A percentile compares a stretch with the other conserved stretches of the same genome.
These are phyloP conservation scores for Dendroctonus ponderosae DNA, from an alignment of 1,140 invertebrate genomes.

Conservation along the genomic window DNA sequence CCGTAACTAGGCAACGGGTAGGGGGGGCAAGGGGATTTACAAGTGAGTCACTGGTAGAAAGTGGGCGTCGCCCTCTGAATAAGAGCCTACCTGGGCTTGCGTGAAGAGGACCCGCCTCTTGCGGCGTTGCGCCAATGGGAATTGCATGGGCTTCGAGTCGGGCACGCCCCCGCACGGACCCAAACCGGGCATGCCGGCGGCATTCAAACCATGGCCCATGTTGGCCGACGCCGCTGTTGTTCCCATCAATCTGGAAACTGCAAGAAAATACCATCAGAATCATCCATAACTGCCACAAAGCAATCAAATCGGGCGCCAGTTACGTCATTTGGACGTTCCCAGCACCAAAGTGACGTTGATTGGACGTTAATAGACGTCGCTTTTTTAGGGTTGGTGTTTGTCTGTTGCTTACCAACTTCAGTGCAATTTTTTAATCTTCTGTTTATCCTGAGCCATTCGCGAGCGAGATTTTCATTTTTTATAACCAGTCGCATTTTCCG, in stretches of 20 bases:
- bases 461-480: no score
- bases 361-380: no score
- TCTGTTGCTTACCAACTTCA: no score
- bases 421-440: no score
- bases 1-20: slow-evolving; percentile 16
- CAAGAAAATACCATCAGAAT: slow-evolving; percentile 50
- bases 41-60: slow-evolving; percentile 9
- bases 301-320: no score
- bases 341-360: no score
- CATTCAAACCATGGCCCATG: slow-evolving; percentile 84
- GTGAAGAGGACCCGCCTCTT: slow-evolving; percentile 97
- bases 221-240: slow-evolving; percentile 69
- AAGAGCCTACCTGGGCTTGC: slow-evolving; percentile 83
- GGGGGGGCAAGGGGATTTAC: slow-evolving; percentile 20
- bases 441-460: no score
- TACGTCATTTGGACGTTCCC: no score
- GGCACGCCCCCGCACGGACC: slow-evolving; percentile 69
- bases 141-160: slow-evolving; percentile 87
- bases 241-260: slow-evolving; percentile 88
- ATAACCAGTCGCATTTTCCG: no score
- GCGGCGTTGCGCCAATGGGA: slow-evolving; percentile 83
- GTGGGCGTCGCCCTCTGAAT: slow-evolving; percentile 5
- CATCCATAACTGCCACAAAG: no score
- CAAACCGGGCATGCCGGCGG: slow-evolving; percentile 75
- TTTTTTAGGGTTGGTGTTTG: no score